A percentile compares a stretch with the other conserved stretches of the same genome.
Evolutionary conservation across 2,888 invertebrate genomes (phyloP).

Genomic region (Coecobrya sp.): DNA sequence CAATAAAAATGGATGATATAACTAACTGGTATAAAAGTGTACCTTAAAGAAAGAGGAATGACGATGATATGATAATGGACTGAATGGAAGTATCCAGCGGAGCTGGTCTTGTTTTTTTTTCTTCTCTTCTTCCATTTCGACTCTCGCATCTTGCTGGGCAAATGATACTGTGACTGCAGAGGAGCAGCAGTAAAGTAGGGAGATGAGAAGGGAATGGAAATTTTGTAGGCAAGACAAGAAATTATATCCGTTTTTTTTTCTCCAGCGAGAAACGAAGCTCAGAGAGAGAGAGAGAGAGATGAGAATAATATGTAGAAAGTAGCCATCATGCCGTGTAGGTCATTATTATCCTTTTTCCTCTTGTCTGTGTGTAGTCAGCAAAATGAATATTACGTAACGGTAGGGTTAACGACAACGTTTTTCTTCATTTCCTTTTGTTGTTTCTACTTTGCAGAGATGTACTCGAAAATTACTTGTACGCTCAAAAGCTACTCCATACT

Average conservation of each 20-base stretch:
- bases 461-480: too few species aligned
- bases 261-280: too few species aligned
- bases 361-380: not conserved
- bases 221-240: too few species aligned
- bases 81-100: constrained; percentile 75
- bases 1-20: constrained; percentile 20
- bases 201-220: not conserved
- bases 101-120: constrained; percentile 60
- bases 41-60: not conserved
- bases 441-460: constrained; percentile 10
- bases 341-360: not conserved
- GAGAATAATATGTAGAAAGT: not conserved
- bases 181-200: not conserved
- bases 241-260: too few species aligned
- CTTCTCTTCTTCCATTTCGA: not conserved
- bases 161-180: constrained; percentile 10
- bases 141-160: constrained; percentile 17
- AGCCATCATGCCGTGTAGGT: not conserved
- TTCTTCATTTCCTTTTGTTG: constrained; percentile 14
- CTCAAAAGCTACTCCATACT: not conserved
- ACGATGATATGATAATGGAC: constrained; percentile 66
- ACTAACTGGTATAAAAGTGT: not conserved
- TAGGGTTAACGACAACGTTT: constrained; percentile 8
- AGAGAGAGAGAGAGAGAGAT: not conserved
- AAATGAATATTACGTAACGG: not conserved